Conservation (phyloP, 2,113 vertebrate species). For the Seriola rivoliana region DNA sequence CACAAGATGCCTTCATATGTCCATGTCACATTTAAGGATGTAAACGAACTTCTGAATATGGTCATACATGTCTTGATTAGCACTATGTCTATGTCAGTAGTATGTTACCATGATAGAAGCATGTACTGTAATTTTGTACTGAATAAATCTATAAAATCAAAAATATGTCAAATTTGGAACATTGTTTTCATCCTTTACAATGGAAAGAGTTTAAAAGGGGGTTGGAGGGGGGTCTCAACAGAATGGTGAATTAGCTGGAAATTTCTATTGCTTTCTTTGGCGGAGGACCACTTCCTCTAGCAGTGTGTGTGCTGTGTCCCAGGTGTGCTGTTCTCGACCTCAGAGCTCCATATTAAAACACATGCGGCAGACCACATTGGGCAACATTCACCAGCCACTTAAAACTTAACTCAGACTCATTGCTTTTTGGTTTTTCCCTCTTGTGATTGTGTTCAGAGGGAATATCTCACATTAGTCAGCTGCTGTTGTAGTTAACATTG, state of each 20-base stretch:
- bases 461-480: constrained; percentile 15
- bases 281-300: constrained; percentile 83
- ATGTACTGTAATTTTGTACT: constrained; percentile 43
- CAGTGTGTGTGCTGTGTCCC: constrained; percentile 85
- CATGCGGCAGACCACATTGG: constrained; percentile 78
- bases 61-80: not conserved
- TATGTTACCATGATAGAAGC: not conserved
- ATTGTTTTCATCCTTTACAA: constrained; percentile 57
- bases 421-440: constrained; percentile 47
- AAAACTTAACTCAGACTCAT: constrained; percentile 54
- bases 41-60: not conserved
- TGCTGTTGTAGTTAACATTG: constrained; percentile 1
- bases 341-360: constrained; percentile 86
- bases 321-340: constrained; percentile 88
- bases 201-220: constrained; percentile 24
- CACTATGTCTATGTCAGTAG: not conserved
- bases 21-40: not conserved
- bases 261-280: constrained; percentile 92
- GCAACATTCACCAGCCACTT: constrained; percentile 79
- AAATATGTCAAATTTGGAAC: constrained; percentile 68
- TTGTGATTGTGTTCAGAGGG: constrained; percentile 49
- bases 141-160: constrained; percentile 71
- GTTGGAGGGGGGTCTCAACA: constrained; percentile 70
- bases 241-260: constrained; percentile 85
- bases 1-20: not conserved